phyloP scores from a whole-genome alignment of 37 sponge, comb jelly and placozoan genomes.

The Ephydatia muelleri region DNA sequence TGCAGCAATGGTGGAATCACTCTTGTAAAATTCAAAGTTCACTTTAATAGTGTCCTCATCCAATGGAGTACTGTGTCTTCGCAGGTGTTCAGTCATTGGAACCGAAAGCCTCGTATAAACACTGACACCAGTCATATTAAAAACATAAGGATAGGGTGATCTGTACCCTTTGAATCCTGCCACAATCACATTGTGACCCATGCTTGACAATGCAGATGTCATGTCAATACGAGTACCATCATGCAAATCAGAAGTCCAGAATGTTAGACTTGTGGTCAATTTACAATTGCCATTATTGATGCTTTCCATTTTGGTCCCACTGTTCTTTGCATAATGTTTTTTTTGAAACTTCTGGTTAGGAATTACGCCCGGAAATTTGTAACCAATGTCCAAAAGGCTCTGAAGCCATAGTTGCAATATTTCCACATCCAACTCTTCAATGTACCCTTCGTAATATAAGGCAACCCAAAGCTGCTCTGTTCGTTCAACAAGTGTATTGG shows the following conservation, averaged over 20 bases:
- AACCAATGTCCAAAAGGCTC: conserved; percentile 24
- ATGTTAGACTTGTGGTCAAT: conserved; percentile 16
- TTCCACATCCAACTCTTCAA: conserved; percentile 38
- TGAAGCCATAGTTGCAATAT: conserved; percentile 40
- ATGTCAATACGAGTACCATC: conserved; percentile 40
- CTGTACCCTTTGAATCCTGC: neutral
- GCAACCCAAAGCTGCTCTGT: conserved; percentile 32
- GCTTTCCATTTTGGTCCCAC: neutral
- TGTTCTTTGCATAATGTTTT: too few relatives aligned
- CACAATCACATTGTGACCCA: conserved; percentile 35
- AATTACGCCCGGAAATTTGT: conserved; percentile 22
- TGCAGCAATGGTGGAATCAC: neutral
- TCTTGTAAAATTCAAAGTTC: conserved; percentile 45
- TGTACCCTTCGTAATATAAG: conserved; percentile 44
- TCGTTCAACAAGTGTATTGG: conserved; percentile 27
- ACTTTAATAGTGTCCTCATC: conserved; percentile 19
- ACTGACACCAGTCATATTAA: conserved; percentile 23
- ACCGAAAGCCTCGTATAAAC: conserved; percentile 15
- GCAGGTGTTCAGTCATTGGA: neutral
- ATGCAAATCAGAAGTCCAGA: conserved; percentile 45
- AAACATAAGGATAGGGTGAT: conserved; percentile 12
- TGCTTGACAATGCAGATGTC: conserved; percentile 18
- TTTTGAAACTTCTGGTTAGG: neutral
- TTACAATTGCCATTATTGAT: neutral
- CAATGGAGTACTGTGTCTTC: neutral